Evolutionary conservation across 92 coral and sea anemone species (phyloP), one percentile per base, ranked within the genome.

Genomic region (Zoanthus sociatus): DNA sequence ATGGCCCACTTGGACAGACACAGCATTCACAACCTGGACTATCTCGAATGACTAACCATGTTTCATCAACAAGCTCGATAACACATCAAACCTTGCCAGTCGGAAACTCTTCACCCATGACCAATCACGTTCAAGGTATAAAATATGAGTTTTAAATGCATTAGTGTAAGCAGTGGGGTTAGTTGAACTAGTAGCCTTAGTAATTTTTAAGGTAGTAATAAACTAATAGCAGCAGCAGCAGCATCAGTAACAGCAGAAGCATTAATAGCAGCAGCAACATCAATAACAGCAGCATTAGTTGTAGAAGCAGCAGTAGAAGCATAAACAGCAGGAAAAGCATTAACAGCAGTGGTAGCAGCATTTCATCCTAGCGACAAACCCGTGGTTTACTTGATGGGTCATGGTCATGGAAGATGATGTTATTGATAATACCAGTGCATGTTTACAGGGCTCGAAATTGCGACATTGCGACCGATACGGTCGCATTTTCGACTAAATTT

Each of bases 1-100:
- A 95, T 31, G 21, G 90, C 61, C 76, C 78, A 18, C 88, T 87
- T 14, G 83, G 64, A 11, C 91, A 88, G 77, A 92, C 79, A 20
- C 91, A 88, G 71, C 95, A 92, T 0, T 89, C 94, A 44, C 79
- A 70, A 13, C 71, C 93, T 42, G 91, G 83, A 60, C 77, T 90
- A 17, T 66, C 91, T 11, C 87, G 94, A 71, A 81, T 91, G 88
- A 90, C 93, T 31, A 96, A 94, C 78, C 96, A 96, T 89, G 89
- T 90, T 0, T 84, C 82, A 6, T 50, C 92, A 42, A 76, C 93
- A 60, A 85, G 70, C 89, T 77, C 82, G 26, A 16, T 77, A 30
- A 73, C 92, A 71, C 86, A 68, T 71, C 89, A 81, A 74, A 66
- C 81, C 20, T 82, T 83, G 45, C 78, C 85, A 54, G 79, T 61